A percentile compares a stretch with the other conserved stretches of the same genome.
Evolutionary conservation across 2,888 invertebrate genomes (phyloP).

Genomic region (Seira ritae): DNA sequence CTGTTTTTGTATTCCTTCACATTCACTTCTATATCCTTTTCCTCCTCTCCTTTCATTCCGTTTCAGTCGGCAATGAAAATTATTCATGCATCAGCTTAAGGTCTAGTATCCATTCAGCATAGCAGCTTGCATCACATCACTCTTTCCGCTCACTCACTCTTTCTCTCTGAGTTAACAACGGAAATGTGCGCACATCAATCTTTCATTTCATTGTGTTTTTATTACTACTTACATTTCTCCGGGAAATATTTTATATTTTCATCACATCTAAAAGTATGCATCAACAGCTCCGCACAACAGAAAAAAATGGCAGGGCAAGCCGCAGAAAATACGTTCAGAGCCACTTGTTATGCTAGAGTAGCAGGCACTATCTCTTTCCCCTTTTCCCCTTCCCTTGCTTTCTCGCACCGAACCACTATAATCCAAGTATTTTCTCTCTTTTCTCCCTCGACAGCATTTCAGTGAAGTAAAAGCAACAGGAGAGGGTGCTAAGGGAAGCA

Average conservation of each 20-base stretch:
- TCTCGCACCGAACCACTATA: background rate
- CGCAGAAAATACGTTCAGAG: background rate
- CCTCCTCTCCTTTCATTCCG: no score
- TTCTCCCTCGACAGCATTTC: constrained; percentile 15
- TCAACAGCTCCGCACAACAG: background rate
- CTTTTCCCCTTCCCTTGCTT: background rate
- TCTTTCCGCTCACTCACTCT: background rate
- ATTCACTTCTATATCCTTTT: no score
- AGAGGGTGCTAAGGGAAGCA: constrained; percentile 33
- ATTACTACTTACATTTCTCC: constrained; percentile 13
- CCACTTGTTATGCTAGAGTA: constrained; percentile 8
- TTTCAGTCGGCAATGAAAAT: no score
- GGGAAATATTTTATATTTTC: constrained; percentile 16
- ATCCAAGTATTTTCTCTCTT: background rate
- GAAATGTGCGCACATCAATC: constrained; percentile 11
- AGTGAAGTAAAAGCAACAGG: constrained; percentile 51
- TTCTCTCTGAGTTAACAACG: background rate
- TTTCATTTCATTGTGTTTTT: constrained; percentile 21
- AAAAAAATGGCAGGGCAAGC: background rate
- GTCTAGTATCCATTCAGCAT: no score
- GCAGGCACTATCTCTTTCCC: background rate
- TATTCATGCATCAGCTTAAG: no score
- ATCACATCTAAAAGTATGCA: background rate
- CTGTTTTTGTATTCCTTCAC: no score
- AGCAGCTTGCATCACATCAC: background rate